phyloP scores from a whole-genome alignment of 2,113 vertebrate species.

The human region GRCh38 chr9:118325001-118325500 shows the following conservation, averaged over 20 bases:
- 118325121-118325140: neutral
- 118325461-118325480: neutral
- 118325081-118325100: neutral
- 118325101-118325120: neutral
- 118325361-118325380: accelerated
- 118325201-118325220: neutral
- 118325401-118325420: neutral
- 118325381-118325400: neutral
- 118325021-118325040: neutral
- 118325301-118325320: neutral
- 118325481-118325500: neutral
- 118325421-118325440: neutral
- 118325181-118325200: neutral
- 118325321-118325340: neutral
- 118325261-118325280: neutral
- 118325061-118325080: neutral
- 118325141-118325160: neutral
- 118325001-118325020: neutral
- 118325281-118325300: neutral
- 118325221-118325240: neutral
- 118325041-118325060: neutral
- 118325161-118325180: neutral
- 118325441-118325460: neutral
- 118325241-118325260: neutral
- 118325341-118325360: accelerated